Base-by-base conservation (phyloP, 2,113 vertebrate species). In the Hydrochoerus hydrochaeris region DNA sequence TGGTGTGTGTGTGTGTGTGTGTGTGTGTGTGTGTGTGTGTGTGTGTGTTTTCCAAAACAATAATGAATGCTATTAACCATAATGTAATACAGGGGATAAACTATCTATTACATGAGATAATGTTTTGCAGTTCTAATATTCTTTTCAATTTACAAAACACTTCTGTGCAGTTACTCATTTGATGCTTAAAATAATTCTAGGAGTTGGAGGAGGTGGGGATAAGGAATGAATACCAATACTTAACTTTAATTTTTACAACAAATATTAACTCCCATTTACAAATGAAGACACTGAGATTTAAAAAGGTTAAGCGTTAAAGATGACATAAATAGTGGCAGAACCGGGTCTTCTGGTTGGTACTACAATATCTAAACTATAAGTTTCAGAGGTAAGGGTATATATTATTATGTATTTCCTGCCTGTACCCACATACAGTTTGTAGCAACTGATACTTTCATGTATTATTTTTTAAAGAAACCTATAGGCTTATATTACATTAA, bases 191-290 rank as follows among this genome's bases (percentile, higher is more conserved):
- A 71, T 94, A 77, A 83, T 65, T 73, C 81, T n/a, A 2, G 16
- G 60, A 89, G 5, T 83, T 71, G 44, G 24, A 30, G 86, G n/a
- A 85, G 84, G 22, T 41, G 4, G 1, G 65, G 11, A 67, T 80
- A 86, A 87, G 44, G 32, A 94, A 63, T 26, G 41, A 30, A 41
- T 22, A 80, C 20, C 41, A 80, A 13, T 54, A 62, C 65, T 85
- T 90, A 73, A 88, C 24, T 86, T 67, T 88, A 54, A 85, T 93
- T 83, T 73, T 90, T 32, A 78, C 62, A 85, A 49, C 35, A 92
- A 83, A 60, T 75, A 41, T 41, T 78, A 57, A 58, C 22, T 78
- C 83, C 38, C 44, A 65, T 30, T 91, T 84, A 84, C 75, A 73
- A 83, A 77, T 88, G 46, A 80, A 92, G 65, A 57, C 14, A 69